A percentile compares a stretch with the other conserved stretches of the same genome.
These are phyloP conservation scores for Arizona elegans DNA, from an alignment of 2,113 vertebrate species.

Conservation along the genomic window DNA sequence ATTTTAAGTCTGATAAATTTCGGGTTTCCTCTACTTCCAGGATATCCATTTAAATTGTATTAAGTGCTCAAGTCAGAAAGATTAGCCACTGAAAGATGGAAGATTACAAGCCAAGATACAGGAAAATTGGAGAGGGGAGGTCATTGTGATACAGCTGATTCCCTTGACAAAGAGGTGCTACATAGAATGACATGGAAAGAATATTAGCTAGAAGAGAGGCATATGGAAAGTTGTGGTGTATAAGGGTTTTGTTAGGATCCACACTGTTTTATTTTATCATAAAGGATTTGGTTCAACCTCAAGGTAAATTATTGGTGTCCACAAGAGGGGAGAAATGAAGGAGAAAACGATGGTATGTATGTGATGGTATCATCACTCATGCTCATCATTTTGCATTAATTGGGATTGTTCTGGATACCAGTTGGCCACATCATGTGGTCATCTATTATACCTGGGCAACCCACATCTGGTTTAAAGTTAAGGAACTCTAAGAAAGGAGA, in stretches of 20 bases:
- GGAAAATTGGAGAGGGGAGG: conserved; percentile 23
- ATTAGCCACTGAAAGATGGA: conserved; percentile 13
- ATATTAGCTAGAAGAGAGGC: neutral
- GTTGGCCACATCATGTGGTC: neutral
- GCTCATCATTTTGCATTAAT: neutral
- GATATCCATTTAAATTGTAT: conserved; percentile 28
- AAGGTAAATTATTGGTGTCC: neutral
- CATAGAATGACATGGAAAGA: conserved; percentile 25
- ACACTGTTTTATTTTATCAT: neutral
- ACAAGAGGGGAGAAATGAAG: neutral
- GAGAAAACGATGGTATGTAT: neutral
- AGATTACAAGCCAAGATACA: conserved; percentile 23
- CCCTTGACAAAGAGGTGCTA: conserved; percentile 36
- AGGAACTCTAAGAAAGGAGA: neutral
- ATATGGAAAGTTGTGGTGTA: too few relatives aligned
- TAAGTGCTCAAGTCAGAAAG: conserved; percentile 34
- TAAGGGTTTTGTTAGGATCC: neutral
- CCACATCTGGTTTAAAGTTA: neutral
- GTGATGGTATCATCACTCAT: neutral
- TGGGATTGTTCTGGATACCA: neutral
- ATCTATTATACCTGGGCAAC: neutral
- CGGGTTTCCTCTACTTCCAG: conserved; percentile 15
- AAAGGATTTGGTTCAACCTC: neutral
- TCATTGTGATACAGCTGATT: conserved; percentile 14
- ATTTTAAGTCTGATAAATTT: conserved; percentile 49